These are phyloP conservation scores for Nematolebias whitei DNA, from an alignment of 2,113 vertebrate genomes.

Conservation along the genomic window DNA sequence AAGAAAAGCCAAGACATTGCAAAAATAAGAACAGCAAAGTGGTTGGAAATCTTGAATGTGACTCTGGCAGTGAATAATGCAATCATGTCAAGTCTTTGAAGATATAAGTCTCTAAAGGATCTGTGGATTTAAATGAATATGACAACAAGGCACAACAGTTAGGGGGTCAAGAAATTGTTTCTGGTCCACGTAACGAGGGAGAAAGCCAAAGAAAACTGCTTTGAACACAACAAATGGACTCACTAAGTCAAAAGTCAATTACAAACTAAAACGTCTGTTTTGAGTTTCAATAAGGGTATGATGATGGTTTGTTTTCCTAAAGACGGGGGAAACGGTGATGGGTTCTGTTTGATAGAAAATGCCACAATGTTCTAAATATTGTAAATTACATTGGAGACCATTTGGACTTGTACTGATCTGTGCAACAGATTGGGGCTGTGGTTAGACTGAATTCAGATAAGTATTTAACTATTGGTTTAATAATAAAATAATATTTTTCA, in stretches of 20 bases:
- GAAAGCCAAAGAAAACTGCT: conserved; percentile 65
- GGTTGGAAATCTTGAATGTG: conserved; percentile 37
- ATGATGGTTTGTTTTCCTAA: conserved; percentile 47
- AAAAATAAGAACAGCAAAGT: conserved; percentile 42
- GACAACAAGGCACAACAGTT: conserved; percentile 62
- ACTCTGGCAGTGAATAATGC: conserved; percentile 64
- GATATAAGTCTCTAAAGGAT: conserved; percentile 47
- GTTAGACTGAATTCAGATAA: neutral
- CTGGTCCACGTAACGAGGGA: conserved; percentile 54
- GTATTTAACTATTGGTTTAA: neutral
- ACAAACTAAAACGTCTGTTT: conserved; percentile 39
- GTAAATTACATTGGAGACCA: conserved; percentile 6
- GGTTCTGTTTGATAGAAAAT: neutral
- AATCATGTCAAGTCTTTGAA: conserved; percentile 49
- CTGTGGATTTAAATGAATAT: conserved; percentile 66
- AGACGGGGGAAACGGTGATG: conserved; percentile 4
- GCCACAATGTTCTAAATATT: neutral
- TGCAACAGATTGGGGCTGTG: neutral
- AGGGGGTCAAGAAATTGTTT: conserved; percentile 63
- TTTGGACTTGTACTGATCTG: conserved; percentile 8
- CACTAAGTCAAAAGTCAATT: conserved; percentile 64
- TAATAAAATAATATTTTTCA: neutral
- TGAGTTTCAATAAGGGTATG: conserved; percentile 46
- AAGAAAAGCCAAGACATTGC: conserved; percentile 62
- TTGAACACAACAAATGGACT: conserved; percentile 48